Base-by-base conservation (phyloP, 2,797 vertebrate genomes). In the Threskiornis aethiopicus region DNA sequence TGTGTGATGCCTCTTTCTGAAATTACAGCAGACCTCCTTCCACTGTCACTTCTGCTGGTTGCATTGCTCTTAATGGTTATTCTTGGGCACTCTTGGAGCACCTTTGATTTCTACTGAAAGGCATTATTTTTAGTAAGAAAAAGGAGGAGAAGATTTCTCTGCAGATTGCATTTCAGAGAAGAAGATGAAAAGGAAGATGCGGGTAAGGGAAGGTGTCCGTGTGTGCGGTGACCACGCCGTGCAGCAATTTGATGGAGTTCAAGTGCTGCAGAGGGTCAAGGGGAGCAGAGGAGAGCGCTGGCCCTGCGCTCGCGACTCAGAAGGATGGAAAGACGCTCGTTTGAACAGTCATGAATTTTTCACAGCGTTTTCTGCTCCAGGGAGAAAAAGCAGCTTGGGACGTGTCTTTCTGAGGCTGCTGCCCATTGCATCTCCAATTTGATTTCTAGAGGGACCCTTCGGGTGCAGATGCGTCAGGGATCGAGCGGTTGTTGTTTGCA, bases 271-370 rank as follows among this genome's bases (percentile, higher is more conserved):
- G 65, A 42, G 51, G 76, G 59, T 51, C 25, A 5, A 33, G 46
- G 41, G 39, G 26, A 77, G 35, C 17, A 3, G 72, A 69, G 85
- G 54, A 4, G 35, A 21, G 19, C 2, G 2, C 33, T 46, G 69
- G 49, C 57, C 46, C 51, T 16, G 22, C 0, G 6, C 44, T 70
- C 3, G 0, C 4, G 2, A 2, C 57, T 65, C 13, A 1, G 26
- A 6, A 58, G 52, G 47, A 6, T 21, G 55, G 11, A 2, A 52
- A 44, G 61, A 20, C 35, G 61, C 49, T 19, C 6, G 0, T 12
- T 39, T 22, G 71, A 86, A 37, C 51, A 64, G 35, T 20, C 41
- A 24, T 28, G 39, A 69, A 21, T 86, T 92, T 69, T 84, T 86
- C 69, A 42, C 59, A 26, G 47, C 1, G 1, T 46, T 73, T 87